Percentiles rank a stretch among this genome's conserved stretches.
Evolutionary conservation across 1,140 invertebrate genomes (phyloP).

Genomic region (Rhyzopertha dominica): DNA sequence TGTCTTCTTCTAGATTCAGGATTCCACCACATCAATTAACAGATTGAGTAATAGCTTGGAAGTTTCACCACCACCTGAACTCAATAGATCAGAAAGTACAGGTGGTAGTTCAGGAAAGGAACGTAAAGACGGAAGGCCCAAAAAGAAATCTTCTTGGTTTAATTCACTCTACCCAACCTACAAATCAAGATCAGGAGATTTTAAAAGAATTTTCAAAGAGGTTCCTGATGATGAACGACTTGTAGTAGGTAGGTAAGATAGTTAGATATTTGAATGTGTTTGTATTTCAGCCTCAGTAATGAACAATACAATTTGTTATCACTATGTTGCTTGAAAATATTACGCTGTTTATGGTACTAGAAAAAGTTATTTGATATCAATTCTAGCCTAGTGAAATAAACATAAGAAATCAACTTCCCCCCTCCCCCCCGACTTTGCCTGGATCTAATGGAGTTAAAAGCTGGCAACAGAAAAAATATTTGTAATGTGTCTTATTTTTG

Average conservation of each 20-base stretch:
- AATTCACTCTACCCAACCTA: slow-evolving; percentile 90
- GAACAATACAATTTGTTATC: too few species aligned
- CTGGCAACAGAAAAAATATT: too few species aligned
- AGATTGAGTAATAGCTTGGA: slow-evolving; percentile 23
- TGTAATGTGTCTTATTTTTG: too few species aligned
- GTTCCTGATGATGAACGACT: slow-evolving; percentile 85
- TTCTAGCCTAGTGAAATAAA: too few species aligned
- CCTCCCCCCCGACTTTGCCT: too few species aligned
- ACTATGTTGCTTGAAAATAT: too few species aligned
- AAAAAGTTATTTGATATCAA: too few species aligned
- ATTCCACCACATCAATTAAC: slow-evolving; percentile 27
- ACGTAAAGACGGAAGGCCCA: slow-evolving; percentile 49
- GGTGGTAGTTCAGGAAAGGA: slow-evolving; percentile 39
- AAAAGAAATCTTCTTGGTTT: slow-evolving; percentile 75
- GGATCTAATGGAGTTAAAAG: too few species aligned
- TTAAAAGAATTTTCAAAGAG: slow-evolving; percentile 88
- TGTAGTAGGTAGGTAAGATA: slow-evolving; percentile 86
- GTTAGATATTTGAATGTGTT: too few species aligned
- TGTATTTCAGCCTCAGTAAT: too few species aligned
- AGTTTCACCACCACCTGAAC: slow-evolving; percentile 11
- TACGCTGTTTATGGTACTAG: too few species aligned
- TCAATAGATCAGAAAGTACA: slow-evolving; percentile 12
- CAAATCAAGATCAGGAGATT: slow-evolving; percentile 87
- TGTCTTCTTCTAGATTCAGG: slow-evolving; percentile 21
- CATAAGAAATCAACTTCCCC: too few species aligned